Evolutionary conservation across 2,797 vertebrate genomes (phyloP).

Genomic region (Arnoldichthys spilopterus): DNA sequence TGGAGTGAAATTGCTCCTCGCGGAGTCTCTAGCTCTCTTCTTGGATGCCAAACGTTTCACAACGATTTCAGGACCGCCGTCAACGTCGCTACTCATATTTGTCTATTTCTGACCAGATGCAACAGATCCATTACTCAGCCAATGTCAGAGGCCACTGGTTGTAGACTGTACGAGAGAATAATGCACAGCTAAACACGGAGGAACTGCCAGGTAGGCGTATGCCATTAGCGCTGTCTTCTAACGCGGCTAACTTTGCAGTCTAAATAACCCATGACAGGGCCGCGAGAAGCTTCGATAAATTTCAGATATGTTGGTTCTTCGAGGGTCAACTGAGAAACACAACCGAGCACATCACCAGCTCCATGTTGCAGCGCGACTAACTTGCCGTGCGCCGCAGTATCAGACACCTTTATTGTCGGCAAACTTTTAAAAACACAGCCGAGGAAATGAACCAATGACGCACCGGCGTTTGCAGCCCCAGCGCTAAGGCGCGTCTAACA

Average conservation of each 20-base stretch:
- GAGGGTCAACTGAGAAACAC: background rate
- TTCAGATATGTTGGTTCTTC: background rate
- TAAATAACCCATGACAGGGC: background rate
- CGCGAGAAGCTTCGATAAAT: background rate
- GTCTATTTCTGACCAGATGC: background rate
- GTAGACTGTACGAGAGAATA: background rate
- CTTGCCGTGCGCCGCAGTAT: background rate
- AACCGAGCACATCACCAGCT: background rate
- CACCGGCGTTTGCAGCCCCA: background rate
- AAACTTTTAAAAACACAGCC: background rate
- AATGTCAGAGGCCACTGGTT: no score
- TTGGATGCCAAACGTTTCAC: conserved; percentile 67
- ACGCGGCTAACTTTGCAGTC: background rate
- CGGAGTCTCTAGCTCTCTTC: conserved; percentile 68
- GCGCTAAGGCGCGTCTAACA: background rate
- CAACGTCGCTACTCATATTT: conserved; percentile 61
- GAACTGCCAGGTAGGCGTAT: background rate
- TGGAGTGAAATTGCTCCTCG: conserved; percentile 64
- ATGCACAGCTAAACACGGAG: background rate
- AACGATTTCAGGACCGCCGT: conserved; percentile 46
- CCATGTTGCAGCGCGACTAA: background rate
- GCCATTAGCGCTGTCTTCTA: background rate
- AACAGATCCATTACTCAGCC: background rate
- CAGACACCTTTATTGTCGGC: background rate
- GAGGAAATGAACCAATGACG: conserved; percentile 31